Percentiles rank a stretch among this genome's conserved stretches.
Conservation (phyloP, 2,113 vertebrate genomes). For the Polyodon spathula region DNA sequence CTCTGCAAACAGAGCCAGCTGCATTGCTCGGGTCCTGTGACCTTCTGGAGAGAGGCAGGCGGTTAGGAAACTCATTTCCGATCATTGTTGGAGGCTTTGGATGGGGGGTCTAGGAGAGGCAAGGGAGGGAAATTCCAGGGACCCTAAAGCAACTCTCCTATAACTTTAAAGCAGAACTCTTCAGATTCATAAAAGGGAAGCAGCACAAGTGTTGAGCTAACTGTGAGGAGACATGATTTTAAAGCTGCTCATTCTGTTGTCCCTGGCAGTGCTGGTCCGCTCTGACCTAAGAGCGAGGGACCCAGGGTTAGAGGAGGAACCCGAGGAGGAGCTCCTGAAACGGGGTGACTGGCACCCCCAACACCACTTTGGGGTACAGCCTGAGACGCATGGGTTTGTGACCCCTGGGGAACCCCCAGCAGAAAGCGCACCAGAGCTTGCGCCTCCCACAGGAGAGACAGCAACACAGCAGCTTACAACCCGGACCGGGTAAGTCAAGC, state of each 20-base stretch:
- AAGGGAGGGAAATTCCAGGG: no score
- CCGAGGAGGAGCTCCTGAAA: background rate
- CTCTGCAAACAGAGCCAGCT: no score
- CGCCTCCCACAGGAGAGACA: conserved; percentile 8
- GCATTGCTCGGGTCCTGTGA: no score
- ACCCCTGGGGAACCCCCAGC: background rate
- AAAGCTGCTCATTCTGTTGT: conserved; percentile 40
- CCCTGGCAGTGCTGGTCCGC: no score
- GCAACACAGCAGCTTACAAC: background rate
- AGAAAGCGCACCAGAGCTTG: background rate
- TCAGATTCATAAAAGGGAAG: conserved; percentile 17
- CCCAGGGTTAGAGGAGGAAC: conserved; percentile 36
- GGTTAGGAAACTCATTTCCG: conserved; percentile 42
- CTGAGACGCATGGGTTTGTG: background rate
- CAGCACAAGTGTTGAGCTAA: conserved; percentile 9
- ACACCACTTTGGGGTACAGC: background rate
- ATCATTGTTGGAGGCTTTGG: conserved; percentile 42
- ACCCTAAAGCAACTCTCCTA: conserved; percentile 18
- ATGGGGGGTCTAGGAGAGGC: conserved; percentile 8
- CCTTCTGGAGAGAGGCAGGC: conserved; percentile 24
- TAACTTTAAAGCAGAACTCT: conserved; percentile 19
- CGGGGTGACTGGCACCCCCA: conserved; percentile 6
- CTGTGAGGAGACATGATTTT: conserved; percentile 30
- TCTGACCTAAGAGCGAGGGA: conserved; percentile 46
- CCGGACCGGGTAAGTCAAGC: conserved; percentile 46